Evolutionary conservation across 2,888 invertebrate genomes (phyloP).

Genomic region (Caenorhabditis sp.): DNA sequence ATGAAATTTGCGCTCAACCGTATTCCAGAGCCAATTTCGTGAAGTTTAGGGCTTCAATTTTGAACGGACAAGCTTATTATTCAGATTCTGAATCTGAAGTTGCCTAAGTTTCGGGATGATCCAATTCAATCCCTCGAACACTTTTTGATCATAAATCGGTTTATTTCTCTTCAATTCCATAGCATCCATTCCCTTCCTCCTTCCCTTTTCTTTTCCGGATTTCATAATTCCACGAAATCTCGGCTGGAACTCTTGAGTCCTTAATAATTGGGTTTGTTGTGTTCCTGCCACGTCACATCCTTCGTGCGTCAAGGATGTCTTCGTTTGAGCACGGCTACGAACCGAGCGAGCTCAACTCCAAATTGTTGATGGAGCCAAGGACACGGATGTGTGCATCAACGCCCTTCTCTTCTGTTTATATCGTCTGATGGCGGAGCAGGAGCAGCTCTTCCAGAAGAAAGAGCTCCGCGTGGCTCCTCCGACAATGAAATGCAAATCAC

Average conservation of each 20-base stretch:
- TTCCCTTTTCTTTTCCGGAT: too few species aligned
- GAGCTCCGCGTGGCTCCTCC: too few species aligned
- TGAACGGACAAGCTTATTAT: too few species aligned
- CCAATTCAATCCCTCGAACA: too few species aligned
- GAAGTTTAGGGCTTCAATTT: too few species aligned
- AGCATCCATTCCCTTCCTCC: not conserved
- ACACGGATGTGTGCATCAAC: conserved; percentile 32
- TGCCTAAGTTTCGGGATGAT: too few species aligned
- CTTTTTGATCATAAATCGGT: too few species aligned
- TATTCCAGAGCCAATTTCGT: too few species aligned
- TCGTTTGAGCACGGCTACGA: not conserved
- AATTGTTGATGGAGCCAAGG: conserved; percentile 24
- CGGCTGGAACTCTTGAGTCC: not conserved
- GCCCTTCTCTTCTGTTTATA: conserved; percentile 28
- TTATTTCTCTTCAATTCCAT: not conserved
- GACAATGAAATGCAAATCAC: conserved; percentile 52
- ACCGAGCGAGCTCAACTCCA: conserved; percentile 4
- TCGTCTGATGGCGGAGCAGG: too few species aligned
- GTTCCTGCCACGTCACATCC: not conserved
- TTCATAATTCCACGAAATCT: conserved; percentile 21
- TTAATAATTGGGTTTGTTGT: conserved; percentile 4
- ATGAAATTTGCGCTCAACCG: too few species aligned
- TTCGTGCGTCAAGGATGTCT: conserved; percentile 2
- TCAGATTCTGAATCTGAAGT: too few species aligned
- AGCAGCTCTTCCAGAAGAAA: conserved; percentile 29